phyloP scores from a whole-genome alignment of 2,113 vertebrate genomes.

The Accipiter cooperii region DNA sequence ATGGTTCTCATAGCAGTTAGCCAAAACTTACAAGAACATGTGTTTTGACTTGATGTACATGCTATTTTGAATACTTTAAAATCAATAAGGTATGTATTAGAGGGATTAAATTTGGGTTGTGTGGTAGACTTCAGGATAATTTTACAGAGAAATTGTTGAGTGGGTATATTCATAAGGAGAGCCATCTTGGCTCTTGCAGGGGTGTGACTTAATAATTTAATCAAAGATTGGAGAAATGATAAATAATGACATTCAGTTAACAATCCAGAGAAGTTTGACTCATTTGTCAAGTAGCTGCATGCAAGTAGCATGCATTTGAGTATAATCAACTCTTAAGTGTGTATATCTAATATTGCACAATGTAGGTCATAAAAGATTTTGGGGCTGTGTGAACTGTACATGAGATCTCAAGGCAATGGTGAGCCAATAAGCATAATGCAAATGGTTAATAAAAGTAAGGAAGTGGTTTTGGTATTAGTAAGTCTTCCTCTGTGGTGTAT shows the following conservation, averaged over 20 bases:
- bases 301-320: not conserved
- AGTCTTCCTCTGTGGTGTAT: not conserved
- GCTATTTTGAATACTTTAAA: not conserved
- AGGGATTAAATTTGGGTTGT: not conserved
- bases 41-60: not conserved
- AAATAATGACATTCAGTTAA: not conserved
- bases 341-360: rapidly evolving
- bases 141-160: not conserved
- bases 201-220: not conserved
- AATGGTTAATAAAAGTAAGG: not conserved
- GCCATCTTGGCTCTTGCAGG: not conserved
- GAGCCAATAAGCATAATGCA: not conserved
- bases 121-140: not conserved
- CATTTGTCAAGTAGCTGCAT: not conserved
- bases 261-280: not conserved
- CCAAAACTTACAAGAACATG: not conserved
- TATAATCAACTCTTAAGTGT: not conserved
- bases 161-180: not conserved
- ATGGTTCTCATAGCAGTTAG: not conserved
- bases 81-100: not conserved
- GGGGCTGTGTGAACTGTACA: not conserved
- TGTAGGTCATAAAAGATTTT: not conserved
- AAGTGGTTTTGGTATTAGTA: not conserved
- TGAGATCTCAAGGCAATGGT: not conserved
- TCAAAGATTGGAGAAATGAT: not conserved